A percentile compares a stretch with the other conserved stretches of the same genome.
Conservation (phyloP, 2,113 vertebrate genomes). For the Trogon melanurus region DNA sequence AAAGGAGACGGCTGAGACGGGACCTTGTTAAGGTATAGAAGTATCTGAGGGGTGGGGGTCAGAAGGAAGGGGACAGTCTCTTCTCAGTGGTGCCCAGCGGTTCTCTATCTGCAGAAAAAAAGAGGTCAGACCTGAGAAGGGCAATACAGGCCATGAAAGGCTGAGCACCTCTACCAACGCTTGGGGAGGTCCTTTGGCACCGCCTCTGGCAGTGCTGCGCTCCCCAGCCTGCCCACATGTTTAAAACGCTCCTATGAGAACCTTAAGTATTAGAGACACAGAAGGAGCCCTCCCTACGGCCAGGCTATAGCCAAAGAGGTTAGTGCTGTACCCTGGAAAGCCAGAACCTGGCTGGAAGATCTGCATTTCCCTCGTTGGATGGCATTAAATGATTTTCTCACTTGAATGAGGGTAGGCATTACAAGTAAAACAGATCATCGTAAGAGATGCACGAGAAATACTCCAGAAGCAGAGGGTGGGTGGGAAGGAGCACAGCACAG, state of each 20-base stretch:
- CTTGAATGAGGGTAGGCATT: not conserved
- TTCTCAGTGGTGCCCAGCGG: no score
- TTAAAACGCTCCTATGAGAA: not conserved
- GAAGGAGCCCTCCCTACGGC: not conserved
- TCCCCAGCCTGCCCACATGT: rapidly evolving
- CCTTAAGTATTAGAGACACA: not conserved
- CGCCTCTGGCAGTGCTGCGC: not conserved
- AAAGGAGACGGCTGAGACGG: no score
- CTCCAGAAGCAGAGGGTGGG: not conserved
- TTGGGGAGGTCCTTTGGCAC: not conserved
- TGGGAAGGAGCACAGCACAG: not conserved
- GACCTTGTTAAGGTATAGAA: no score
- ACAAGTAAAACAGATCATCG: not conserved
- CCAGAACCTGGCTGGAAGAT: not conserved
- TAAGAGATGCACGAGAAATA: not conserved
- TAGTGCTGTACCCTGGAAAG: not conserved
- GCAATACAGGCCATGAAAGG: rapidly evolving
- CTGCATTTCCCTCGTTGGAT: not conserved
- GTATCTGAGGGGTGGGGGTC: no score
- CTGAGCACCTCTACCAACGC: not conserved
- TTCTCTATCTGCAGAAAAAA: not conserved
- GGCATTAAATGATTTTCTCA: not conserved
- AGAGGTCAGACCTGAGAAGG: not conserved
- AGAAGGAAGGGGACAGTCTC: no score
- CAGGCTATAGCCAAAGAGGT: not conserved